These are phyloP conservation scores for Daubentonia madagascariensis DNA, from an alignment of 2,113 vertebrate species.

Conservation along the genomic window DNA sequence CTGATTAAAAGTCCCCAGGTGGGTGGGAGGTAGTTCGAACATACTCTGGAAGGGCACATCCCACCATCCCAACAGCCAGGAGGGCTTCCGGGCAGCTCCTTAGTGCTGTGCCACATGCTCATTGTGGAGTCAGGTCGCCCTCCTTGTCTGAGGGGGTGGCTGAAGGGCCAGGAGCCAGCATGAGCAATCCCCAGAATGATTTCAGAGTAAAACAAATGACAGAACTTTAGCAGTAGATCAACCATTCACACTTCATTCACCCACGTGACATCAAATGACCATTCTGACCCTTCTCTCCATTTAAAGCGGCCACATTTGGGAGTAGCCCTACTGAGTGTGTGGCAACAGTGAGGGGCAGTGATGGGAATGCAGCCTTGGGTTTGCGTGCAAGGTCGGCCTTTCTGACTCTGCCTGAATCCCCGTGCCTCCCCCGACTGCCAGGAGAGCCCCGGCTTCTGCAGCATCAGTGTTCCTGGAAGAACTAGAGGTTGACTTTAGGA, in stretches of 20 bases:
- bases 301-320: too few species aligned
- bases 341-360: background rate
- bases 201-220: background rate
- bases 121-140: rapidly evolving
- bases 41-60: background rate
- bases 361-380: background rate
- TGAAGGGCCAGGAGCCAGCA: background rate
- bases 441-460: too few species aligned
- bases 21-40: background rate
- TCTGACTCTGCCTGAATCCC: background rate
- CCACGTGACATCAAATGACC: background rate
- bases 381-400: background rate
- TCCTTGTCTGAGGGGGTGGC: background rate
- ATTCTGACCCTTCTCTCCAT: background rate
- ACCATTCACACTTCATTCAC: background rate
- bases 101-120: too few species aligned
- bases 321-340: background rate
- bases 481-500: background rate
- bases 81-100: rapidly evolving
- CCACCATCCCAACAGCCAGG: too few species aligned
- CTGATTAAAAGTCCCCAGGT: background rate
- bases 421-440: rapidly evolving
- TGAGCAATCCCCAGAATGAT: background rate
- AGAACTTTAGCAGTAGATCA: background rate
- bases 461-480: background rate